Base-by-base conservation (phyloP, 2,888 invertebrate species). In the Prosopocoilus inquinatus region DNA sequence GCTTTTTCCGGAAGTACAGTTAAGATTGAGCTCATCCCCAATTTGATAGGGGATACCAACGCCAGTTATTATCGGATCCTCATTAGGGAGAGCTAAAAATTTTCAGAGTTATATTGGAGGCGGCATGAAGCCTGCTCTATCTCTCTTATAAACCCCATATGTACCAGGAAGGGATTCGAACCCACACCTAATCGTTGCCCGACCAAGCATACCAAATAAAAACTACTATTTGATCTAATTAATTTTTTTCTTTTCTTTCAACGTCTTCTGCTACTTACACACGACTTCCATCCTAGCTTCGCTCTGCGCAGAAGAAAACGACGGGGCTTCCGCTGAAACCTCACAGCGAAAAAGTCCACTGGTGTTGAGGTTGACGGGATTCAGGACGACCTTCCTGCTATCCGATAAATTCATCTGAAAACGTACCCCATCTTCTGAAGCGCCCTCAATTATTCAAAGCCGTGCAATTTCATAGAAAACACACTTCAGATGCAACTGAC, bases 221-320 rank as follows among this genome's bases (percentile, higher is more conserved):
- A n/a, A n/a, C n/a, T n/a, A n/a, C n/a, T 20, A 3, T 20, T 20
- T 2, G 20, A 4, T 20, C 20, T 20, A 20, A 20, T 20, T 20
- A 20, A 20, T 4, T 20, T 20, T 20, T n/a, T 20, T 2, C 2
- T 20, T 20, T 20, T 20, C 20, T 28, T 28, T 28, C 20, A n/a
- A n/a, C n/a, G n/a, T n/a, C n/a, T n/a, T n/a, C n/a, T n/a, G n/a
- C n/a, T n/a, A 87, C 89, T 87, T 82, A 90, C 90, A 88, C 67
- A 90, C 86, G 69, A 90, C 87, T 79, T 89, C 89, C 88, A 90
- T 86, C 69, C 85, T 82, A 33, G 88, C 87, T 75, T 89, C 89
- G 47, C 85, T 87, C 61, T 87, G 85, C 1, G 85, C 87, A 7
- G 89, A 89, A 2, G 86, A 84, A 71, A 90, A 90, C 63, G 87